A percentile compares a stretch with the other conserved stretches of the same genome.
Conservation (phyloP, 2,113 vertebrate species). For the Menidia beryllina region DNA sequence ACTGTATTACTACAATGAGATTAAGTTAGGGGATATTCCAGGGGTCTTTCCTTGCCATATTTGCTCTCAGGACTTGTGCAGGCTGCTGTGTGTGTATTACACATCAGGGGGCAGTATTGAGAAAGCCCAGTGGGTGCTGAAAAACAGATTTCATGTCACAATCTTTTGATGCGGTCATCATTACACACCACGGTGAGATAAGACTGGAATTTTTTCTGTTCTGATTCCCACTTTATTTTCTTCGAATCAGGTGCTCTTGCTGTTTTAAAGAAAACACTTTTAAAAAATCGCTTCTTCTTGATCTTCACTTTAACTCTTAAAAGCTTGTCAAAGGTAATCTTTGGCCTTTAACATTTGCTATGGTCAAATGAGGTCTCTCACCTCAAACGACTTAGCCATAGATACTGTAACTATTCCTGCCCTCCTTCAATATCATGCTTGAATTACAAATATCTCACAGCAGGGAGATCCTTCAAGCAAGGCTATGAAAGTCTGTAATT, state of each 20-base stretch:
- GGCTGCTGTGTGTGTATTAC: conserved; percentile 2
- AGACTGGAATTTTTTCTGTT: neutral
- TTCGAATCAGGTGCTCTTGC: neutral
- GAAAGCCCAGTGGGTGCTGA: neutral
- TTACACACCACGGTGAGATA: too few relatives aligned
- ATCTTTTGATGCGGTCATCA: neutral
- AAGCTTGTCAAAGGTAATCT: conserved; percentile 2
- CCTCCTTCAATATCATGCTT: conserved; percentile 71
- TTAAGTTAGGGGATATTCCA: neutral
- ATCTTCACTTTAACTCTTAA: neutral
- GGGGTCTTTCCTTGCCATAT: conserved; percentile 38
- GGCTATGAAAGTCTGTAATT: conserved; percentile 36
- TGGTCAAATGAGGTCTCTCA: conserved; percentile 70
- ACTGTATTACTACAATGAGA: conserved; percentile 27
- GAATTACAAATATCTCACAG: conserved; percentile 71
- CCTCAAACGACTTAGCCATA: conserved; percentile 59
- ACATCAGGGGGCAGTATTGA: conserved; percentile 62
- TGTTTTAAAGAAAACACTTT: neutral
- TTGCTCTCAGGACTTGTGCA: neutral
- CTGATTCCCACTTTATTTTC: neutral
- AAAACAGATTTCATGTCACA: neutral
- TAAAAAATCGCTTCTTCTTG: neutral
- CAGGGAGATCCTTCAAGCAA: conserved; percentile 48
- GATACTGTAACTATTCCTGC: conserved; percentile 71
- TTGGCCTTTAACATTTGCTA: conserved; percentile 36